Evolutionary conservation across 2,113 vertebrate species (phyloP).

Genomic region (Arenaria interpres): DNA sequence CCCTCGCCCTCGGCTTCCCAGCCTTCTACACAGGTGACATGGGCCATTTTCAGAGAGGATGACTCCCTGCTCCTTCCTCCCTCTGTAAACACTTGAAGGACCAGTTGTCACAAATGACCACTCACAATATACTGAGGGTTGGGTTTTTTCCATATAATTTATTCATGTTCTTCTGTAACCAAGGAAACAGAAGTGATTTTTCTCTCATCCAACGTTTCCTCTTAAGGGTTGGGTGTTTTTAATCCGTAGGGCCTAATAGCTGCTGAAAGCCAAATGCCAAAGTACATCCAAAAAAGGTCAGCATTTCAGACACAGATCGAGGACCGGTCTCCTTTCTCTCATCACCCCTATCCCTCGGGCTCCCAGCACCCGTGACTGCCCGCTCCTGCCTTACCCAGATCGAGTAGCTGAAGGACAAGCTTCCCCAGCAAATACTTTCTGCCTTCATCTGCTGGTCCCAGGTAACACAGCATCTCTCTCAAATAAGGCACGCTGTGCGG

Average conservation of each 20-base stretch:
- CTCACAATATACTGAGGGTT: neutral
- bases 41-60: neutral
- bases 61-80: neutral
- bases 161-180: constrained; percentile 57
- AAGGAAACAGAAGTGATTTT: constrained; percentile 44
- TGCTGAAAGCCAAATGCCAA: neutral
- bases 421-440: neutral
- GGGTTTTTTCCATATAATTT: constrained; percentile 1
- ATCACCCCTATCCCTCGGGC: too few relatives aligned
- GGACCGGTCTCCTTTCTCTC: neutral
- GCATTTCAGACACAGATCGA: neutral
- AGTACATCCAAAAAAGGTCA: neutral
- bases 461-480: neutral
- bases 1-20: neutral
- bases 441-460: neutral
- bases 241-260: neutral
- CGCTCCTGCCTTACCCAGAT: neutral
- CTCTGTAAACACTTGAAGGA: neutral
- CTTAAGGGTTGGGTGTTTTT: neutral
- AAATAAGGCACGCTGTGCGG: accelerated
- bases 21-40: accelerated
- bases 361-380: neutral
- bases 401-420: neutral
- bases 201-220: constrained; percentile 1
- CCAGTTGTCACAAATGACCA: constrained; percentile 14